Evolutionary conservation across 53 echinoderm and acorn worm species (phyloP).

Genomic region (Stichopus horrens): DNA sequence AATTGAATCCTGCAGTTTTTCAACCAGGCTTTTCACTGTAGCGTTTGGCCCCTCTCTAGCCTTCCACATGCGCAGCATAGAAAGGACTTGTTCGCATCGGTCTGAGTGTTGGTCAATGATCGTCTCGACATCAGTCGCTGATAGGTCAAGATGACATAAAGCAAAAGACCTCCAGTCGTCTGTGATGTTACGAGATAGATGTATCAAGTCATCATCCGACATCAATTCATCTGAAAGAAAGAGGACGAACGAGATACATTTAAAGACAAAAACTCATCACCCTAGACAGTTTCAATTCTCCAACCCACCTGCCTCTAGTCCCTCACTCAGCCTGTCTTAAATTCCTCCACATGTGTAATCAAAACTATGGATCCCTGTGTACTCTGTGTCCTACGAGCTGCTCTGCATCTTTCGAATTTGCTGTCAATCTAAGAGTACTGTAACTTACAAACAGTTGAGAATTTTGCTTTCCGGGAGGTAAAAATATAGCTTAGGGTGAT

Average conservation of each 20-base stretch:
- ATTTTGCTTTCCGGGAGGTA: too few relatives aligned
- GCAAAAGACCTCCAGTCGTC: constrained; percentile 12
- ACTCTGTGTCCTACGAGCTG: too few relatives aligned
- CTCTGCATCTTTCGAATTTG: too few relatives aligned
- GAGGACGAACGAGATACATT: not conserved
- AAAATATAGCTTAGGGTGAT: too few relatives aligned
- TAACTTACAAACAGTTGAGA: too few relatives aligned
- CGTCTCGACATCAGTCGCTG: constrained; percentile 1
- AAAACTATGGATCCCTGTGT: too few relatives aligned
- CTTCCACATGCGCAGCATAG: not conserved
- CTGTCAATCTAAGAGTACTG: too few relatives aligned
- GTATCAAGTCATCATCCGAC: not conserved
- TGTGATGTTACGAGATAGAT: not conserved
- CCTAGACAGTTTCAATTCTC: too few relatives aligned
- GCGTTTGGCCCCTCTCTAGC: not conserved
- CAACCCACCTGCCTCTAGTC: too few relatives aligned
- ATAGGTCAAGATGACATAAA: not conserved
- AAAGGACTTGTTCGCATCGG: not conserved
- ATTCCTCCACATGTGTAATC: too few relatives aligned
- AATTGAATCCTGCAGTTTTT: not conserved
- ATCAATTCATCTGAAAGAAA: not conserved
- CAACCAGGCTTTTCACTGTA: not conserved
- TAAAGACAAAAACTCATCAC: too few relatives aligned
- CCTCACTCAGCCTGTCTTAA: too few relatives aligned
- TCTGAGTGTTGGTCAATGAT: not conserved